These are phyloP conservation scores for Cyanocitta stelleri DNA, from an alignment of 2,113 vertebrate genomes.

Conservation along the genomic window DNA sequence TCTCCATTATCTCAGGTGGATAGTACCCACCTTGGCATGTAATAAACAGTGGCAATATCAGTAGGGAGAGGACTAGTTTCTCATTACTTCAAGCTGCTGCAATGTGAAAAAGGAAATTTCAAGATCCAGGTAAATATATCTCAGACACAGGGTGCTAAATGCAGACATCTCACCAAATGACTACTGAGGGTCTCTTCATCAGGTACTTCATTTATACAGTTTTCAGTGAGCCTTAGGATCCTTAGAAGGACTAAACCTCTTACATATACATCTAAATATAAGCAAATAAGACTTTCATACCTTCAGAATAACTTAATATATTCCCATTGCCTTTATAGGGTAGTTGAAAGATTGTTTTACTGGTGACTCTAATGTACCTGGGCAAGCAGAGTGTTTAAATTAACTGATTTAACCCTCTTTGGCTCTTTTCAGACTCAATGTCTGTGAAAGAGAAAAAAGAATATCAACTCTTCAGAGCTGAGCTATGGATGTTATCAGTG, in stretches of 20 bases:
- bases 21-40: background rate
- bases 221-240: background rate
- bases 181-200: background rate
- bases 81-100: background rate
- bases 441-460: background rate
- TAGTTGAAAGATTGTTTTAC: background rate
- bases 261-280: background rate
- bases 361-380: background rate
- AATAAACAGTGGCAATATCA: background rate
- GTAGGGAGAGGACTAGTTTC: background rate
- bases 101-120: background rate
- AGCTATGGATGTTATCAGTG: background rate
- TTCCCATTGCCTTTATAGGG: background rate
- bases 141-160: background rate
- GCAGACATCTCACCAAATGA: background rate
- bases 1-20: background rate
- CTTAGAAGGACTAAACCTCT: background rate
- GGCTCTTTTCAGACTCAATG: background rate
- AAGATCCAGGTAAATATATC: background rate
- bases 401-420: background rate
- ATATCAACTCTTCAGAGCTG: background rate
- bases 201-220: background rate
- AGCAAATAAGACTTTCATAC: background rate
- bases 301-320: background rate
- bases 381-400: background rate